Percentiles rank a stretch among this genome's conserved stretches.
Conservation (phyloP, 2,888 invertebrate genomes). For the Drosophila falleni region DNA sequence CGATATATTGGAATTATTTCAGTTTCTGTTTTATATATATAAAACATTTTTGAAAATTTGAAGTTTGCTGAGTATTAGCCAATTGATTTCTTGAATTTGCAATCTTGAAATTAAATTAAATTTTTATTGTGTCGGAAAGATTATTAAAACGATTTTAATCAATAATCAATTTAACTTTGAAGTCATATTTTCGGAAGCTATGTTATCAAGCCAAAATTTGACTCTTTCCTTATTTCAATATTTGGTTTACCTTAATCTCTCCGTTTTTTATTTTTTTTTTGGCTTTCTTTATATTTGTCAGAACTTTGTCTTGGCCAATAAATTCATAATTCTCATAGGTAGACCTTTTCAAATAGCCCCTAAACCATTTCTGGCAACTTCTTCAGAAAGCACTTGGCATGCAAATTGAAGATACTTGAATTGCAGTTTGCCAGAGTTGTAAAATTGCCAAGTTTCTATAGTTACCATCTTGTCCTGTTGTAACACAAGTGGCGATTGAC, state of each 20-base stretch:
- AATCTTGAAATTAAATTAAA: background rate
- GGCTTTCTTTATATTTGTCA: background rate
- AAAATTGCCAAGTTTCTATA: constrained; percentile 19
- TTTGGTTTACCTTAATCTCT: background rate
- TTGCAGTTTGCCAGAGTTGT: constrained; percentile 21
- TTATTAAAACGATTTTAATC: background rate
- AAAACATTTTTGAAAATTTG: background rate
- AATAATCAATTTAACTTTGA: too few species aligned
- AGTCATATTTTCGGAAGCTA: too few species aligned
- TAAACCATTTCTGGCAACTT: constrained; percentile 47
- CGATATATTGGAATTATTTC: background rate
- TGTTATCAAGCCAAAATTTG: too few species aligned
- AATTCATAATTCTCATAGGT: constrained; percentile 40
- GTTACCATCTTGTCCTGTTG: constrained; percentile 13
- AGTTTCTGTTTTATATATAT: background rate
- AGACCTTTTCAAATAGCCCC: constrained; percentile 24
- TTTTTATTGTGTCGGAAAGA: background rate
- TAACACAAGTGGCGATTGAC: constrained; percentile 33
- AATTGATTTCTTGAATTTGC: background rate
- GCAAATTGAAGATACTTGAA: constrained; percentile 47
- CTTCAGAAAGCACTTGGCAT: constrained; percentile 42
- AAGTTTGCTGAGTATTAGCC: background rate
- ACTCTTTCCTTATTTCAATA: background rate
- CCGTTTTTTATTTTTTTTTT: background rate
- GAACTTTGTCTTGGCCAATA: constrained; percentile 15